Conservation (phyloP, 2,113 vertebrate species). For the Phainopepla nitens region DNA sequence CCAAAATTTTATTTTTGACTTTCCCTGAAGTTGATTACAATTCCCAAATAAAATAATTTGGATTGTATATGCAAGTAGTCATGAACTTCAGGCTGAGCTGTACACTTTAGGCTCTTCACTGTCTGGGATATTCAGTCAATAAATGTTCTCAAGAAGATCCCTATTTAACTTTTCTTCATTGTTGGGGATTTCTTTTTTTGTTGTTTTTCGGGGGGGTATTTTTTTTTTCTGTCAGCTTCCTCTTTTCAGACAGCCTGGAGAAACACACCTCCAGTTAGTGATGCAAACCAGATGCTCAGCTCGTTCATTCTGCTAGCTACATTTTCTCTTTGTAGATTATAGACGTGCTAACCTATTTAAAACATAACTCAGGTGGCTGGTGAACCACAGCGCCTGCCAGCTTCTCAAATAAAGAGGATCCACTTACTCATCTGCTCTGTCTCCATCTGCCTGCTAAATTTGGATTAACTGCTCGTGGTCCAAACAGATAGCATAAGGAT, state of each 20-base stretch:
- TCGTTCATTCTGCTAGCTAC: slow-evolving; percentile 22
- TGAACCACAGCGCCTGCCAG: slow-evolving; percentile 63
- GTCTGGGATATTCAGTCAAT: neutral
- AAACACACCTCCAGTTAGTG: neutral
- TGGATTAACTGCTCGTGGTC: slow-evolving; percentile 68
- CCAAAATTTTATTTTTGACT: neutral
- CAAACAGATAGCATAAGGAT: slow-evolving; percentile 42
- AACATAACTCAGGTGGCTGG: slow-evolving; percentile 70
- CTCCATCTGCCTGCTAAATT: slow-evolving; percentile 69
- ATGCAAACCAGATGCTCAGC: neutral
- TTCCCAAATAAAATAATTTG: neutral
- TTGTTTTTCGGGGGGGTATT: neutral
- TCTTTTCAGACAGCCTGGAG: neutral
- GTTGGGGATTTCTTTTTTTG: too few species aligned
- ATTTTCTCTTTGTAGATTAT: slow-evolving; percentile 61
- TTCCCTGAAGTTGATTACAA: neutral
- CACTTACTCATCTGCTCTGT: slow-evolving; percentile 64
- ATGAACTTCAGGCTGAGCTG: neutral
- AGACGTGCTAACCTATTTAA: slow-evolving; percentile 67
- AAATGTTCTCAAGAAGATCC: neutral
- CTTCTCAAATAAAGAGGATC: slow-evolving; percentile 63
- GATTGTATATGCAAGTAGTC: neutral
- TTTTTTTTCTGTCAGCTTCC: neutral
- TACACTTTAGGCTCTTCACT: neutral
- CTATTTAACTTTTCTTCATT: neutral